These are phyloP conservation scores for Actinia tenebrosa DNA, from an alignment of 64 coral and sea anemone species.

Conservation along the genomic window DNA sequence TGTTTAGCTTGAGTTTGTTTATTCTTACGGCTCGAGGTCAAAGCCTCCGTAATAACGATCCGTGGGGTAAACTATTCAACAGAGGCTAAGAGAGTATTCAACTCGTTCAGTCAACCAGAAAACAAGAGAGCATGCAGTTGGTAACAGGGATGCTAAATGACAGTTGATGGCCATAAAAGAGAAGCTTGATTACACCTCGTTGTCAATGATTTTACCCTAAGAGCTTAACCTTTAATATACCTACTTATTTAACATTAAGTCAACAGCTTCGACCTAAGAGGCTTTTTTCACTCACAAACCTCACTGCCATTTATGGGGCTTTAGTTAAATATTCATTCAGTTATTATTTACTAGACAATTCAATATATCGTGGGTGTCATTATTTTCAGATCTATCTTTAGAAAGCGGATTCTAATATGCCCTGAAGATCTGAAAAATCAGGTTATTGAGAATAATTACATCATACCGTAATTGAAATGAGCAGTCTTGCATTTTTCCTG, in stretches of 20 bases:
- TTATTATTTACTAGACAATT: background rate
- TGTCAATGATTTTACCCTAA: background rate
- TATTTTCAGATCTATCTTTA: background rate
- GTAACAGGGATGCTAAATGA: background rate
- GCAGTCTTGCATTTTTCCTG: background rate
- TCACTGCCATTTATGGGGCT: no score
- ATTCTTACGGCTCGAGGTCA: constrained; percentile 13
- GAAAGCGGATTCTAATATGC: background rate
- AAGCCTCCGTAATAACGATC: constrained; percentile 14
- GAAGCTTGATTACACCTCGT: background rate
- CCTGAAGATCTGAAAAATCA: background rate
- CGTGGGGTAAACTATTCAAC: constrained; percentile 26
- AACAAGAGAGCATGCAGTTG: background rate
- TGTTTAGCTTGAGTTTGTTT: constrained; percentile 12
- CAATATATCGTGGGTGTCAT: background rate
- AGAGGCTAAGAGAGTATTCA: background rate
- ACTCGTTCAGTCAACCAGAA: background rate
- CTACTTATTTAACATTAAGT: background rate
- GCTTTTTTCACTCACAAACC: background rate
- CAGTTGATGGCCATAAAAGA: background rate
- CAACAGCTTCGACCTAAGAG: background rate
- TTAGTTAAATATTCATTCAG: background rate
- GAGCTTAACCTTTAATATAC: no score
- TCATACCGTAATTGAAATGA: background rate
- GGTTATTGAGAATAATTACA: background rate